Base-by-base conservation (phyloP, 2,113 vertebrate species). In the Lutjanus erythropterus region DNA sequence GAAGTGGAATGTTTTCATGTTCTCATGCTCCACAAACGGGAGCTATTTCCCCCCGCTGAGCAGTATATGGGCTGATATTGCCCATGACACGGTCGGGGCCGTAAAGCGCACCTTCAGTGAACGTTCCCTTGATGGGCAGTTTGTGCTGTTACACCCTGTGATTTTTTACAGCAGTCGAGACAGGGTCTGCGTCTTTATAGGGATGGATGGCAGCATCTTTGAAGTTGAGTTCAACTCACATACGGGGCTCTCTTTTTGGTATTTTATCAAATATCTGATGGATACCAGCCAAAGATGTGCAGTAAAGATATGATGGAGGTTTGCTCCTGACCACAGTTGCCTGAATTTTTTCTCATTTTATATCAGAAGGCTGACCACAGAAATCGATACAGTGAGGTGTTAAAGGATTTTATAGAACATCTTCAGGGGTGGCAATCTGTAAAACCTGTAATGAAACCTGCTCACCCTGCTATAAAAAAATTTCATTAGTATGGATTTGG, bases 1-100 rank as follows among this genome's bases (percentile, higher is more conserved):
- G 66, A 80, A 89, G 82, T 70, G 50, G 83, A 91, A 89, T 83
- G 75, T 86, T 86, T 90, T 85, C 65, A 73, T 83, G 83, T 86
- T 88, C 65, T 83, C 80, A 85, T 83, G 81, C 68, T 71, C 71
- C 78, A 69, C 75, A 79, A 89, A 83, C 25, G 23, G 35, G 58
- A 88, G 86, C 80, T 69, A 86, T 84, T 75, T 79, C 82, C 71
- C 76, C 82, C 82, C 7, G 3, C 80, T 84, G 83, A 53, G 83
- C 74, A 75, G 62, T 78, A 52, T 85, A 88, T 75, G 70, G 31
- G 56, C 82, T 80, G 81, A 86, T 88, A 77, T 81, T 84, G 78
- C 41, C 84, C 79, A 53, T 89, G 86, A 90, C 80, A 68, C 23
- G 12, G 73, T 67, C 31, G 1, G 35, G 69, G 52, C 74, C 35